Conservation (phyloP, 2,113 vertebrate genomes). For the Marmota monax region DNA sequence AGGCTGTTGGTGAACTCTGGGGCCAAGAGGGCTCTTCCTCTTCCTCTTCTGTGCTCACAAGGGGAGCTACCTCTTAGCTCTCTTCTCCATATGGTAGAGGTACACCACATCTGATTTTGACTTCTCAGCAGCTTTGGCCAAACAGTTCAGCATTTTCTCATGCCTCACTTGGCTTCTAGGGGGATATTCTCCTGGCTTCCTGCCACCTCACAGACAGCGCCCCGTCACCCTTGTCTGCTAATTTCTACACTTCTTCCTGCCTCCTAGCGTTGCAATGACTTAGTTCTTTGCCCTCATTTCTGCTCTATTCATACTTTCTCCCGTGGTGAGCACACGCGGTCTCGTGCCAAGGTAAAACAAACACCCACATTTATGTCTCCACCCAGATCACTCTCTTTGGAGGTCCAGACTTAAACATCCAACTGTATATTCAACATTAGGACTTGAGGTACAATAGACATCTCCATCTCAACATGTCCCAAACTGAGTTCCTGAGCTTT, state of each 20-base stretch:
- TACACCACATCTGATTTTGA: background rate
- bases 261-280: slow-evolving; percentile 1
- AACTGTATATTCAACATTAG: background rate
- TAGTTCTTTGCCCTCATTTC: background rate
- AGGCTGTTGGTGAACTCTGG: background rate
- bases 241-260: background rate
- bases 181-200: background rate
- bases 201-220: background rate
- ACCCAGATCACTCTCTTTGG: background rate
- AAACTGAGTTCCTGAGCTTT: background rate
- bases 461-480: background rate
- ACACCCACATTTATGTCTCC: background rate
- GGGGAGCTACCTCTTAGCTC: too few species aligned
- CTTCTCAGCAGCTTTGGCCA: background rate
- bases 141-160: background rate
- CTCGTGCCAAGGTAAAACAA: background rate
- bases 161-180: background rate
- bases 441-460: background rate
- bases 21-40: background rate
- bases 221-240: background rate
- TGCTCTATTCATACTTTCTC: background rate
- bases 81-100: background rate
- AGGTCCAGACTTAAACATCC: background rate
- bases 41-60: background rate
- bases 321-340: background rate